Evolutionary conservation across 2,113 vertebrate species (phyloP), one percentile per base, ranked within the genome.

Genomic region (Probosciger aterrimus): DNA sequence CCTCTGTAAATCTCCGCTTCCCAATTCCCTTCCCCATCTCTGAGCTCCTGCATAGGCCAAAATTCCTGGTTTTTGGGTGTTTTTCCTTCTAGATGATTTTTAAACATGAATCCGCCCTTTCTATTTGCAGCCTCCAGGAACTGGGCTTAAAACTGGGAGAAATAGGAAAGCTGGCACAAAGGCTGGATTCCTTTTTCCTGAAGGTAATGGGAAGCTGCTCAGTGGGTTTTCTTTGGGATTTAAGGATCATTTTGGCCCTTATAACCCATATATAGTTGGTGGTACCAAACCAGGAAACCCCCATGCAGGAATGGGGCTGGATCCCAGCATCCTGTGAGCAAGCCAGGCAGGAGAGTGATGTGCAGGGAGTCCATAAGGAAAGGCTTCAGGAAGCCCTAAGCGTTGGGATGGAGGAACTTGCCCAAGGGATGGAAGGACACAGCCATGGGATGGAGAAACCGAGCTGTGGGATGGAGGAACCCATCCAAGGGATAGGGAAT

Each of bases 401-500:
- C 0, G 1, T 18, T 5, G 8, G 44, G 14, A 70, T 18, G 24
- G 47, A 44, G 31, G 35, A 3, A 59, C 25, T 16, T 2, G 4
- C 7, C 10, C 30, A 9, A 4, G 15, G 23, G 57, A 33, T 62
- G 57, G 27, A 49, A 20, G 27, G 13, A 49, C 16, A 20, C 4
- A 4, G 6, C 22, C 37, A 50, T 5, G 33, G 25, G 33, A 57
- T n/a, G 44, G 15, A 63, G 20, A 9, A 13, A 78, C 35, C 23
- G n/a, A 35, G 57, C 33, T 35, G 57, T 35, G 39, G 53, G 41
- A 46, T 46, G 33, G 33, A 60, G 20, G 49, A 18, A 53, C 11
- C 7, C 5, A 4, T 4, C 6, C 41, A 74, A 10, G 18, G 22
- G 23, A 33, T 14, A 16, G 43, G 11, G 16, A 12, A 55, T 23